Conservation (phyloP, 2,797 vertebrate species). For the Arnoldichthys spilopterus region DNA sequence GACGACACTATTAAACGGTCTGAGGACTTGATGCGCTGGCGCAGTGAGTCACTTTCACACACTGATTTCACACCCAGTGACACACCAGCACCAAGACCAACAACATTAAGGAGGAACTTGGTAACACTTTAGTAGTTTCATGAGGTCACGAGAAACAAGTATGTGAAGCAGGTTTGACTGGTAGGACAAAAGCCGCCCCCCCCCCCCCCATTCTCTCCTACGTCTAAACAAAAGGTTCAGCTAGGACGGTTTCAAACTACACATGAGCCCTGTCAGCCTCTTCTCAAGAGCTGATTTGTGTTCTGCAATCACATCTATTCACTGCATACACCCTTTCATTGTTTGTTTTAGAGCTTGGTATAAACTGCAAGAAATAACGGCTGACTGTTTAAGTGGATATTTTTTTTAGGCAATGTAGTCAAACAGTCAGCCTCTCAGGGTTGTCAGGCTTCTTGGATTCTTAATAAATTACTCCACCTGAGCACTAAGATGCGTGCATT, state of each 20-base stretch:
- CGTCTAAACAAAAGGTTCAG: neutral
- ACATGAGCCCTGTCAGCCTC: neutral
- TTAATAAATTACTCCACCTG: constrained; percentile 1
- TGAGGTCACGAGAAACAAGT: constrained; percentile 4
- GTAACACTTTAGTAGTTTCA: constrained; percentile 27
- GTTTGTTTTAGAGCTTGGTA: neutral
- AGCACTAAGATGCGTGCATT: neutral
- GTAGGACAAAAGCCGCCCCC: constrained; percentile 6
- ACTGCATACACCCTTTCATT: neutral
- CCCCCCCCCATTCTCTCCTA: neutral
- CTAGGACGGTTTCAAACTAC: neutral
- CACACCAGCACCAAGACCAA: constrained; percentile 44
- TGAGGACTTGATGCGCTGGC: constrained; percentile 12
- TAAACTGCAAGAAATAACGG: neutral
- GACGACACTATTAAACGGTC: constrained; percentile 16
- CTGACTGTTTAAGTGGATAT: neutral
- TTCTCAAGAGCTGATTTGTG: neutral
- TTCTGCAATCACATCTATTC: neutral
- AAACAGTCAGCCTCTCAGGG: neutral
- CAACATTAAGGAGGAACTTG: constrained; percentile 52
- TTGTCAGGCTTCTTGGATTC: neutral
- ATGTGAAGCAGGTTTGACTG: constrained; percentile 30
- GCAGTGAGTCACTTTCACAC: neutral
- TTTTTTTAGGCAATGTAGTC: neutral
- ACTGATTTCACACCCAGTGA: constrained; percentile 37